Conservation (phyloP, 1,140 invertebrate genomes). For the Bombus turneri region DNA sequence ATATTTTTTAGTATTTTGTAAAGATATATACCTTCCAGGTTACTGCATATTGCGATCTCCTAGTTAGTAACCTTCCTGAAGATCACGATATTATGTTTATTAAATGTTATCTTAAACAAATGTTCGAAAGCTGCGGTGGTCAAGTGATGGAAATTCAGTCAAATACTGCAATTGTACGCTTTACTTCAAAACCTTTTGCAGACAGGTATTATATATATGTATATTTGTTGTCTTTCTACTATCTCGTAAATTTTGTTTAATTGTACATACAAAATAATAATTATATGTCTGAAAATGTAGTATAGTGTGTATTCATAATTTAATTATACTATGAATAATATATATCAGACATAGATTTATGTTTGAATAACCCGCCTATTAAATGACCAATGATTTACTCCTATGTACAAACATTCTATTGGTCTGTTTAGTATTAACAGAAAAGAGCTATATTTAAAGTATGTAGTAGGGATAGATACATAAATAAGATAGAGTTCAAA, state of each 20-base stretch:
- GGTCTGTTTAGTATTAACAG: conserved; percentile 2
- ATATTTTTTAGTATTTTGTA: conserved; percentile 21
- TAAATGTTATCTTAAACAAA: conserved; percentile 85
- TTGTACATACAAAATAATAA: too few species aligned
- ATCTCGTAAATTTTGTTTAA: neutral
- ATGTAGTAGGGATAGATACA: conserved; percentile 69
- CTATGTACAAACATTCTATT: conserved; percentile 11
- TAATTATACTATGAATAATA: neutral
- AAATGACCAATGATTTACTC: conserved; percentile 10
- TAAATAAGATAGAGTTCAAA: conserved; percentile 74
- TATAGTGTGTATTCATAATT: neutral
- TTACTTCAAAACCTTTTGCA: conserved; percentile 87
- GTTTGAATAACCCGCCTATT: conserved; percentile 50
- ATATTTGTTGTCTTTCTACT: neutral
- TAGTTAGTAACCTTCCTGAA: conserved; percentile 83
- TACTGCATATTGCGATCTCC: conserved; percentile 78
- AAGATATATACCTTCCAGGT: conserved; percentile 73
- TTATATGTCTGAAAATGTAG: neutral
- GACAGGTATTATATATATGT: conserved; percentile 84
- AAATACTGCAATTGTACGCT: conserved; percentile 87
- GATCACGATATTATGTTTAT: conserved; percentile 80
- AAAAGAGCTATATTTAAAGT: neutral
- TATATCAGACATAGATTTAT: neutral
- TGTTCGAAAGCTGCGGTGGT: conserved; percentile 92
- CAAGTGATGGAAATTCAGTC: conserved; percentile 86